Percentiles rank a stretch among this genome's conserved stretches.
Conservation (phyloP, 2,113 vertebrate genomes). For the Cercocebus atys region DNA sequence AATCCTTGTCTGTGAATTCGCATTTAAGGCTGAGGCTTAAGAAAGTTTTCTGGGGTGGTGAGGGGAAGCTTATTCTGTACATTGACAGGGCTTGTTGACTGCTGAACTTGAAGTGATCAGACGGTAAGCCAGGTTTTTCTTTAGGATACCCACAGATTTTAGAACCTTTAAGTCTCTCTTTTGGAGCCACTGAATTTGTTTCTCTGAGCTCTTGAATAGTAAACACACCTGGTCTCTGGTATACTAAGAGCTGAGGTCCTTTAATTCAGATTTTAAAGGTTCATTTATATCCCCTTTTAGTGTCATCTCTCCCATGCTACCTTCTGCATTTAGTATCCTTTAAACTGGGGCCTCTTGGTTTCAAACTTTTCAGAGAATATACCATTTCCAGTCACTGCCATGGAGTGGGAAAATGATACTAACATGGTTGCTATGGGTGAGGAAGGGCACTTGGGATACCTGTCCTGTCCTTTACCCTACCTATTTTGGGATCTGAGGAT, state of each 20-base stretch:
- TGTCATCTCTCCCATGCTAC: background rate
- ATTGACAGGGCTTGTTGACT: background rate
- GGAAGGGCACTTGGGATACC: background rate
- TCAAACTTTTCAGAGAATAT: background rate
- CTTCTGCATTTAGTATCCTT: background rate
- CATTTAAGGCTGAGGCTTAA: background rate
- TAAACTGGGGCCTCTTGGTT: background rate
- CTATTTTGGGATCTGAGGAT: background rate
- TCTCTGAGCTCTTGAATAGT: background rate
- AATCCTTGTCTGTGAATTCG: background rate
- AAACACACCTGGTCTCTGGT: background rate
- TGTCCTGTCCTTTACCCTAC: background rate
- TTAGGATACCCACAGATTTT: background rate
- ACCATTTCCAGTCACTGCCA: background rate
- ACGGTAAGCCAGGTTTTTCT: background rate
- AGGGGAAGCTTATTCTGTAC: background rate
- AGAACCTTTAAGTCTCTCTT: background rate
- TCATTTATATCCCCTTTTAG: background rate
- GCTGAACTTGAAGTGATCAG: background rate
- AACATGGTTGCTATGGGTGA: background rate
- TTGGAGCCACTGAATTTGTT: background rate
- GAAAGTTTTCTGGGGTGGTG: background rate
- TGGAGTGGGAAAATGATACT: background rate
- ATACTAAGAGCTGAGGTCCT: background rate
- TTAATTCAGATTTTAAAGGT: background rate